Evolutionary conservation across 2,113 vertebrate genomes (phyloP).

Genomic region (Turdus rufiventris): DNA sequence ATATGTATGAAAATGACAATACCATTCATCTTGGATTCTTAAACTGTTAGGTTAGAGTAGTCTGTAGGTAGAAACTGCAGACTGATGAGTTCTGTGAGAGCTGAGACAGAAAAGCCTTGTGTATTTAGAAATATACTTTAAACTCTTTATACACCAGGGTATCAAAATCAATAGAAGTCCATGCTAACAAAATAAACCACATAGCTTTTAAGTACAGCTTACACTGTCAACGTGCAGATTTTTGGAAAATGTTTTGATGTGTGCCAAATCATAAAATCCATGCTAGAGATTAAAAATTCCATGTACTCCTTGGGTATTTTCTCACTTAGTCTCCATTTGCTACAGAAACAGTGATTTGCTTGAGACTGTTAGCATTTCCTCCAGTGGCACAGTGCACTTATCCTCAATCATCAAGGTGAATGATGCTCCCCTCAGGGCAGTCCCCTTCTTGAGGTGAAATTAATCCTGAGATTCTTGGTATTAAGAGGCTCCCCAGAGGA

Average conservation of each 20-base stretch:
- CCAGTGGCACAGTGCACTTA: background rate
- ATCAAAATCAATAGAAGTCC: background rate
- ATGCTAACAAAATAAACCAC: background rate
- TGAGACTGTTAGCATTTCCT: background rate
- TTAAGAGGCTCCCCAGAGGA: background rate
- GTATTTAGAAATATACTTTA: background rate
- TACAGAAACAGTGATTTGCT: background rate
- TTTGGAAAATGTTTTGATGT: background rate
- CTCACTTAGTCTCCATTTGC: background rate
- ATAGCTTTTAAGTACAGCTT: background rate
- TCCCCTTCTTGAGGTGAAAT: background rate
- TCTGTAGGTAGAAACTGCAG: background rate
- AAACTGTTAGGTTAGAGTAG: background rate
- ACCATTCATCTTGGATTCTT: background rate
- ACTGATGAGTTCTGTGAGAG: background rate
- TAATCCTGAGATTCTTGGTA: background rate
- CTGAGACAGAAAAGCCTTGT: background rate
- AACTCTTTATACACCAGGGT: background rate
- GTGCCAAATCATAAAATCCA: background rate
- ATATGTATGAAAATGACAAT: rapidly evolving
- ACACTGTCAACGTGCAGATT: background rate
- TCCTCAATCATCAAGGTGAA: background rate
- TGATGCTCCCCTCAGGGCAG: background rate
- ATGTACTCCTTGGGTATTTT: background rate
- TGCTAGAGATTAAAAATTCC: background rate